phyloP scores from a whole-genome alignment of 2,888 invertebrate species.

The Altica lythri region DNA sequence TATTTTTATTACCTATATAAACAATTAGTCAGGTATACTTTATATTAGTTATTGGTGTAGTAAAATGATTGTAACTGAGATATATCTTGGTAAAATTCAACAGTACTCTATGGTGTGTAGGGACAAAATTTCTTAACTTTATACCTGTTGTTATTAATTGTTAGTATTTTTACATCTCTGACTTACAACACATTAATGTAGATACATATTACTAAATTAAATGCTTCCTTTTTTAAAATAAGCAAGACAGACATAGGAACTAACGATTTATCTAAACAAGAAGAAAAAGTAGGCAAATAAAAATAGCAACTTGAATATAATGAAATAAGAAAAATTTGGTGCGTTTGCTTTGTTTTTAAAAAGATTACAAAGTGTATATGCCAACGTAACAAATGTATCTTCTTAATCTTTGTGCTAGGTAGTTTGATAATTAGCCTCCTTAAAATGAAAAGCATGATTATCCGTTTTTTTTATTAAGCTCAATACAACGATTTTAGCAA shows the following conservation, averaged over 20 bases:
- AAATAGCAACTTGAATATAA: too few relatives aligned
- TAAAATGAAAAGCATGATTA: too few relatives aligned
- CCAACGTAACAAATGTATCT: too few relatives aligned
- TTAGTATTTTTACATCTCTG: slow-evolving; percentile 12
- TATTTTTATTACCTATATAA: not conserved
- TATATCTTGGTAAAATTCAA: not conserved
- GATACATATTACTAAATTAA: not conserved
- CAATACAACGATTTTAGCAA: too few relatives aligned
- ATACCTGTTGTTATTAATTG: slow-evolving; percentile 3
- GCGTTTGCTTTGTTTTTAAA: too few relatives aligned
- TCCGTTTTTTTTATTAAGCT: too few relatives aligned
- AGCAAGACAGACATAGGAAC: not conserved
- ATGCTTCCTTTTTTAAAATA: not conserved
- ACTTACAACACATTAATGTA: not conserved
- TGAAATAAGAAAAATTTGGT: too few relatives aligned
- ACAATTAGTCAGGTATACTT: not conserved
- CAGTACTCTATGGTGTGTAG: slow-evolving; percentile 5
- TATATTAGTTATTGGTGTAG: not conserved
- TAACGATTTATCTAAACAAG: not conserved
- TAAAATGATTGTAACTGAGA: not conserved
- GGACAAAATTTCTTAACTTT: slow-evolving; percentile 1
- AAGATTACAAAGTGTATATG: too few relatives aligned
- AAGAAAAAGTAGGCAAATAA: not conserved
- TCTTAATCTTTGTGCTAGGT: too few relatives aligned
- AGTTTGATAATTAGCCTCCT: too few relatives aligned